Percentiles rank a stretch among this genome's conserved stretches.
phyloP scores from a whole-genome alignment of 2,888 invertebrate species.

The Flabesymbios commensalis region DNA sequence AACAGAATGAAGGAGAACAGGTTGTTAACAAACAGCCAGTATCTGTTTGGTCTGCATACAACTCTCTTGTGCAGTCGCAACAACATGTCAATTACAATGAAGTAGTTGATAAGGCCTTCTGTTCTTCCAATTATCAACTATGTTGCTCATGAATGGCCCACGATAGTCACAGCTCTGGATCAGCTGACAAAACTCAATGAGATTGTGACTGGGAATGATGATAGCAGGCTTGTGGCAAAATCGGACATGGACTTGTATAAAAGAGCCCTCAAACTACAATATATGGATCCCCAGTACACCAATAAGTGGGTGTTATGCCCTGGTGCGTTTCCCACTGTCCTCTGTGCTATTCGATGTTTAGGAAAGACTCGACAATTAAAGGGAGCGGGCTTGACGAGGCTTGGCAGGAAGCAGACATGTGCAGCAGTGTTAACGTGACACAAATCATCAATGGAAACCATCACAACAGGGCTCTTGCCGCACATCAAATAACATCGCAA shows the following conservation, averaged over 20 bases:
- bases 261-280: slow-evolving; percentile 10
- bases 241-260: slow-evolving; percentile 18
- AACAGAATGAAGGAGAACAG: neutral
- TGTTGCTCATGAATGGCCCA: slow-evolving; percentile 10
- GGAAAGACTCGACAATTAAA: slow-evolving; percentile 8
- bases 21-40: slow-evolving; percentile 3
- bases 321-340: slow-evolving; percentile 13
- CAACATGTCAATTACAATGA: neutral
- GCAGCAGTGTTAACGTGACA: slow-evolving; percentile 10
- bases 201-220: neutral
- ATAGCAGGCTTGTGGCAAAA: neutral
- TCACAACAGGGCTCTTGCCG: slow-evolving; percentile 3
- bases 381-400: slow-evolving; percentile 12
- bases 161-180: slow-evolving; percentile 10
- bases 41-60: slow-evolving; percentile 13
- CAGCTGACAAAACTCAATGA: slow-evolving; percentile 6
- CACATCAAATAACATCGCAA: neutral
- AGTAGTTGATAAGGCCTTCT: neutral
- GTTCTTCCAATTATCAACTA: slow-evolving; percentile 14
- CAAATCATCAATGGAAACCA: slow-evolving; percentile 18
- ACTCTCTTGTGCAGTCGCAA: neutral
- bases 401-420: slow-evolving; percentile 11
- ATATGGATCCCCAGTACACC: slow-evolving; percentile 9
- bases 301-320: slow-evolving; percentile 14
- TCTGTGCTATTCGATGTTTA: slow-evolving; percentile 13